A percentile compares a stretch with the other conserved stretches of the same genome.
These are phyloP conservation scores for Polypterus senegalus DNA, from an alignment of 2,113 vertebrate genomes.

Conservation along the genomic window DNA sequence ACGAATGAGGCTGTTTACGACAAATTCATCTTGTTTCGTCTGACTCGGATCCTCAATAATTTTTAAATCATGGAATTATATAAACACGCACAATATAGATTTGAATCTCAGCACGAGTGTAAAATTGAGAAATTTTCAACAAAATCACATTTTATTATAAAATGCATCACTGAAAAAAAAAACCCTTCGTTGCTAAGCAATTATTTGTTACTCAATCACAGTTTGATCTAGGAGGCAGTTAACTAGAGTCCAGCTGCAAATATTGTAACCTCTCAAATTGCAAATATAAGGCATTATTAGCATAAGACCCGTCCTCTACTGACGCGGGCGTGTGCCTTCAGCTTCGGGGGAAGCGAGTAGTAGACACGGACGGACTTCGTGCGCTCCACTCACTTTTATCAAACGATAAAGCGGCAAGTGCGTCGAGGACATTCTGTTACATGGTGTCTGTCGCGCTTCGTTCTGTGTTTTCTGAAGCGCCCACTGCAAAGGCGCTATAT, in stretches of 20 bases:
- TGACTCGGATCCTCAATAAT: neutral
- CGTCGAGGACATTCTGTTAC: too few relatives aligned
- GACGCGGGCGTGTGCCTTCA: too few relatives aligned
- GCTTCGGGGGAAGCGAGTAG: too few relatives aligned
- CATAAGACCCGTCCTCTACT: too few relatives aligned
- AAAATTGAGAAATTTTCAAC: slow-evolving; percentile 7
- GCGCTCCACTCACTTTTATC: too few relatives aligned
- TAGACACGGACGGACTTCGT: too few relatives aligned
- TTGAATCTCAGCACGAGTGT: neutral
- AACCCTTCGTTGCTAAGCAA: slow-evolving; percentile 50
- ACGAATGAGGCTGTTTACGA: too few relatives aligned
- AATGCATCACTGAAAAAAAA: slow-evolving; percentile 34
- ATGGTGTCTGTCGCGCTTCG: too few relatives aligned
- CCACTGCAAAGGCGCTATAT: too few relatives aligned
- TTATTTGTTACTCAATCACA: slow-evolving; percentile 41
- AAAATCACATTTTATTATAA: slow-evolving; percentile 31
- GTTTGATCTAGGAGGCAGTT: slow-evolving; percentile 36
- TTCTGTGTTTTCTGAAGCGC: too few relatives aligned
- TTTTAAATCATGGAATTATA: neutral
- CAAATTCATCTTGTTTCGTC: neutral
- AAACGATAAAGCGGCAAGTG: too few relatives aligned
- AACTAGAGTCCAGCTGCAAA: slow-evolving; percentile 20
- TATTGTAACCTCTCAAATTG: slow-evolving; percentile 28
- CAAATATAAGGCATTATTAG: neutral
- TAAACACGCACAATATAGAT: neutral